Conservation (phyloP, 2,113 vertebrate genomes). For the Eonycteris spelaea region DNA sequence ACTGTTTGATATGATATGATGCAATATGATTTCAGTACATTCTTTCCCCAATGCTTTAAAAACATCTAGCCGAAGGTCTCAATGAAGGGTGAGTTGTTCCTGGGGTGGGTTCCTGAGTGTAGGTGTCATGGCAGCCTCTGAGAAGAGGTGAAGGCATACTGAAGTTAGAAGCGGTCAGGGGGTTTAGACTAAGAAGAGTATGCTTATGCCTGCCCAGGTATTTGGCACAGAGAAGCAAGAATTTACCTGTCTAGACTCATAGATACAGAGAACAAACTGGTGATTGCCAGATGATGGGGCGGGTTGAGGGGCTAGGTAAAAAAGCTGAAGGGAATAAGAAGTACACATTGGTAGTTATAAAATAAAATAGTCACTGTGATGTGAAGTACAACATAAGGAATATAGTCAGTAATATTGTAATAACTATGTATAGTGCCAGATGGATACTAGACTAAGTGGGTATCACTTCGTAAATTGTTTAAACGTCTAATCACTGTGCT, state of each 20-base stretch:
- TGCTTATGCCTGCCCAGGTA: neutral
- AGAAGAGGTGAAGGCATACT: neutral
- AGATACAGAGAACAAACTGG: no score
- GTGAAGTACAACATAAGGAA: no score
- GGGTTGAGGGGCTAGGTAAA: no score
- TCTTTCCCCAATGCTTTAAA: neutral
- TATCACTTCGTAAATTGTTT: no score
- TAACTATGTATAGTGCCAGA: no score
- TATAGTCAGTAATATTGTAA: no score
- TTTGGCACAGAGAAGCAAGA: conserved; percentile 12
- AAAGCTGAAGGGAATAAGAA: no score
- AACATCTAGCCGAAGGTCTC: neutral
- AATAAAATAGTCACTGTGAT: no score
- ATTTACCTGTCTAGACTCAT: neutral
- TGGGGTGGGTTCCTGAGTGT: neutral
- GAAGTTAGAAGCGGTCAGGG: neutral
- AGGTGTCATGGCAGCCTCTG: neutral
- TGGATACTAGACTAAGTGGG: no score
- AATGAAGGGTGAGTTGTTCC: neutral
- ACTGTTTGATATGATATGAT: neutral
- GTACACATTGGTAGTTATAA: no score
- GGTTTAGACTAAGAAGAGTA: neutral
- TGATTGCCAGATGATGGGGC: no score
- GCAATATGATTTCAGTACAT: neutral
- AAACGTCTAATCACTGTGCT: no score